Percentiles rank a stretch among this genome's conserved stretches.
phyloP scores from a whole-genome alignment of 2,888 invertebrate genomes.

The Minunthozetes semirufus region DNA sequence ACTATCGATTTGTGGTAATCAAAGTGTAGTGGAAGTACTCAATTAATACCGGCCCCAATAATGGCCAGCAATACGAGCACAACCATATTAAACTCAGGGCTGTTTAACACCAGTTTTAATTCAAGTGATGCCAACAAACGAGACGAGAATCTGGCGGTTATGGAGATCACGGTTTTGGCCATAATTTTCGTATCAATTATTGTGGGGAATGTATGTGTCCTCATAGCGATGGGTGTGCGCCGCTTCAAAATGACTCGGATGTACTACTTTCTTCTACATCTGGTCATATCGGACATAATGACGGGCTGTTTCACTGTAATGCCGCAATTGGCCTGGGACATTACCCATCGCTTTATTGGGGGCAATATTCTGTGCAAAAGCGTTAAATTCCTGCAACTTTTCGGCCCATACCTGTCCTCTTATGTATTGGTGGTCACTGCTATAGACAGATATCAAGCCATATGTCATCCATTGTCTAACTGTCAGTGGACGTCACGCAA shows the following conservation, averaged over 20 bases:
- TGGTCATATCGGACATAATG: conserved; percentile 62
- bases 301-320: conserved; percentile 63
- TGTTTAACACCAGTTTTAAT: too few relatives aligned
- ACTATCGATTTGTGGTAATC: too few relatives aligned
- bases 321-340: conserved; percentile 62
- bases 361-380: conserved; percentile 57
- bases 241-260: conserved; percentile 58
- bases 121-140: conserved; percentile 42
- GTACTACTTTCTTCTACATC: conserved; percentile 64
- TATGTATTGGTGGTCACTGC: conserved; percentile 52
- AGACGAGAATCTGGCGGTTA: conserved; percentile 56
- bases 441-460: conserved; percentile 50
- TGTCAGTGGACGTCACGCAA: conserved; percentile 47
- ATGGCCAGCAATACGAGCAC: too few relatives aligned
- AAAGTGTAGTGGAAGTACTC: too few relatives aligned
- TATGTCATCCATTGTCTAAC: conserved; percentile 58
- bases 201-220: conserved; percentile 54
- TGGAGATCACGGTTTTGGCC: conserved; percentile 57
- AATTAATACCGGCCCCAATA: too few relatives aligned
- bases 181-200: conserved; percentile 58
- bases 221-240: conserved; percentile 56
- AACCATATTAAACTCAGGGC: too few relatives aligned
- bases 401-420: conserved; percentile 60
- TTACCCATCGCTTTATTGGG: conserved; percentile 53
- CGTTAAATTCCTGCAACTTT: conserved; percentile 60